Evolutionary conservation across 1,140 invertebrate species (phyloP).

Genomic region (Heterodera schachtii): DNA sequence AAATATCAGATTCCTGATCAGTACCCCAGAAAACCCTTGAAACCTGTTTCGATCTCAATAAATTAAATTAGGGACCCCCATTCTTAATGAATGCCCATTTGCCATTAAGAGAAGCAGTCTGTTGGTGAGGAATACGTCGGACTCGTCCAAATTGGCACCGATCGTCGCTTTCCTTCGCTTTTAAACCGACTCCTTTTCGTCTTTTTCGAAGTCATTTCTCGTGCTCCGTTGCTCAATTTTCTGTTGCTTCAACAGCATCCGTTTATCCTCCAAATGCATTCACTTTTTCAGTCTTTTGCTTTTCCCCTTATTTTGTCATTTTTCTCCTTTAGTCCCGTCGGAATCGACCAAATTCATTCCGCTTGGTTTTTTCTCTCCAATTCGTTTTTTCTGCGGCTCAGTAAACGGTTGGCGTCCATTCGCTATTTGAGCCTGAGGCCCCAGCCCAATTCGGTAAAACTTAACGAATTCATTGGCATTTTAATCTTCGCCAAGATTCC

Average conservation of each 20-base stretch:
- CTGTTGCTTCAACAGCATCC: slow-evolving; percentile 29
- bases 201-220: slow-evolving; percentile 37
- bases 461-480: not conserved
- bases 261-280: slow-evolving; percentile 25
- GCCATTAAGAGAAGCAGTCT: slow-evolving; percentile 50
- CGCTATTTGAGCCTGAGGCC: slow-evolving; percentile 36
- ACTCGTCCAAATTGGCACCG: slow-evolving; percentile 47
- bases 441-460: slow-evolving; percentile 24
- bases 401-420: slow-evolving; percentile 37
- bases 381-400: slow-evolving; percentile 32
- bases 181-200: slow-evolving; percentile 37
- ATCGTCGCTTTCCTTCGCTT: slow-evolving; percentile 14
- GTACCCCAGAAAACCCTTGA: too few species aligned
- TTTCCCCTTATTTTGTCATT: slow-evolving; percentile 11
- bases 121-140: slow-evolving; percentile 60
- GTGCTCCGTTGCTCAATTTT: not conserved
- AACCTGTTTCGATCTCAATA: too few species aligned
- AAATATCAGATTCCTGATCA: too few species aligned
- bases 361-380: slow-evolving; percentile 40
- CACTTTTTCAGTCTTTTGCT: not conserved
- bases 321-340: slow-evolving; percentile 18
- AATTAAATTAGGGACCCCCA: not conserved
- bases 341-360: slow-evolving; percentile 20
- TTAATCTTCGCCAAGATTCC: slow-evolving; percentile 22
- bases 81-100: not conserved